Evolutionary conservation across 2,888 invertebrate genomes (phyloP).

Genomic region (Parthenolecanium corni): DNA sequence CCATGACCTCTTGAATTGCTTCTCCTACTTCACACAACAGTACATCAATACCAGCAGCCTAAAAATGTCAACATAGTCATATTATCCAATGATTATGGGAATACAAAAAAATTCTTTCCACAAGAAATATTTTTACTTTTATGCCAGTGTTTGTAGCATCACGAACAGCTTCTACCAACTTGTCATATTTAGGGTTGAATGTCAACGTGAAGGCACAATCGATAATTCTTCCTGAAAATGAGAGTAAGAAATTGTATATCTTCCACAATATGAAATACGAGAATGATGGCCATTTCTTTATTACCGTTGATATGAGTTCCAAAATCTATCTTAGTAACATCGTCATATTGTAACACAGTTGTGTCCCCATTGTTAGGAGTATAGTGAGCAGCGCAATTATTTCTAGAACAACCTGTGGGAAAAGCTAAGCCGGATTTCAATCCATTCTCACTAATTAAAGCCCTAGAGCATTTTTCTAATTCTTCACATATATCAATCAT

Average conservation of each 20-base stretch:
- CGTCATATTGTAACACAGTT: constrained; percentile 87
- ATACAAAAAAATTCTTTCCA: too few relatives aligned
- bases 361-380: constrained; percentile 97
- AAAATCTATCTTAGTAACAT: constrained; percentile 98
- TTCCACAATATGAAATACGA: not conserved
- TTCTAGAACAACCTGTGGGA: constrained; percentile 96
- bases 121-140: too few relatives aligned
- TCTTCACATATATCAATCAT: constrained; percentile 99
- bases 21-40: constrained; percentile 93
- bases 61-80: constrained; percentile 10
- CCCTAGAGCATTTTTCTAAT: constrained; percentile 80
- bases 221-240: constrained; percentile 62
- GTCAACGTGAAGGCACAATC: constrained; percentile 97
- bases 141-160: constrained; percentile 99
- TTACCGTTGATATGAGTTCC: constrained; percentile 92
- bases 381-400: constrained; percentile 98
- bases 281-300: not conserved
- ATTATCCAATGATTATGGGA: not conserved
- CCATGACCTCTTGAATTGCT: constrained; percentile 98
- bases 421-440: constrained; percentile 88
- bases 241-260: constrained; percentile 6
- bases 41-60: constrained; percentile 89
- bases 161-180: constrained; percentile 83
- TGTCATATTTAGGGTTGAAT: constrained; percentile 93
- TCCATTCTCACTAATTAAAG: constrained; percentile 87